Percentiles rank a stretch among this genome's conserved stretches.
These are phyloP conservation scores for Pitta sordida DNA, from an alignment of 2,113 vertebrate genomes.

Conservation along the genomic window DNA sequence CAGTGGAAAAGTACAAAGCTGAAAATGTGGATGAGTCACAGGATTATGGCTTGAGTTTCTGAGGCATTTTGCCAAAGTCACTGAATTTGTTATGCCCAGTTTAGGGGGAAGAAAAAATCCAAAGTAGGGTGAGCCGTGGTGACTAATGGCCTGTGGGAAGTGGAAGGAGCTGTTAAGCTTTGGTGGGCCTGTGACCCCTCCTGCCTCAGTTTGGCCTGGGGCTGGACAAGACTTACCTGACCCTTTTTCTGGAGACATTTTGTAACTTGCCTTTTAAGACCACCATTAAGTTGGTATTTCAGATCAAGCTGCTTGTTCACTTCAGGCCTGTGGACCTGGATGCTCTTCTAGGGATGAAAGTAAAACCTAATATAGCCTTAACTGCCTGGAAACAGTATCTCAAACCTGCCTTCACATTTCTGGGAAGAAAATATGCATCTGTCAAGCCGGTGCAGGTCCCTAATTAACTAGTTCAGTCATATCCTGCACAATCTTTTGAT, in stretches of 20 bases:
- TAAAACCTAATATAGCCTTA: not conserved
- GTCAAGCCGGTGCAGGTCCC: not conserved
- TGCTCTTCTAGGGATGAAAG: not conserved
- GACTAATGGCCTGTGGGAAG: not conserved
- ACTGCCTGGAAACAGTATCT: not conserved
- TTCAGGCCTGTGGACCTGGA: not conserved
- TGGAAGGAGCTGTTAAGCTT: not conserved
- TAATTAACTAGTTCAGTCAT: not conserved
- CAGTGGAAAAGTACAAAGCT: slow-evolving; percentile 44
- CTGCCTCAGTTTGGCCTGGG: not conserved
- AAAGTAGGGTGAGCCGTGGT: not conserved
- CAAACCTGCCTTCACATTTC: not conserved
- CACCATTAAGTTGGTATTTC: not conserved
- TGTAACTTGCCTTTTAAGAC: not conserved
- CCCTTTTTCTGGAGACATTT: not conserved
- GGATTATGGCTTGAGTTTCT: slow-evolving; percentile 19
- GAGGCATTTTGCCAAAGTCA: slow-evolving; percentile 27
- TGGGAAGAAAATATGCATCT: not conserved
- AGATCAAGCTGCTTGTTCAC: not conserved
- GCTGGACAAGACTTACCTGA: not conserved
- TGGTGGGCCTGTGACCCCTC: not conserved
- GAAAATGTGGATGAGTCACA: not conserved
- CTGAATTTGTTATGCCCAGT: not conserved
- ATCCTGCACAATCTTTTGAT: not conserved
- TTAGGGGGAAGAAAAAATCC: not conserved